Base-by-base conservation (phyloP, 2,888 invertebrate genomes). In the Dryocosmus kuriphilus region DNA sequence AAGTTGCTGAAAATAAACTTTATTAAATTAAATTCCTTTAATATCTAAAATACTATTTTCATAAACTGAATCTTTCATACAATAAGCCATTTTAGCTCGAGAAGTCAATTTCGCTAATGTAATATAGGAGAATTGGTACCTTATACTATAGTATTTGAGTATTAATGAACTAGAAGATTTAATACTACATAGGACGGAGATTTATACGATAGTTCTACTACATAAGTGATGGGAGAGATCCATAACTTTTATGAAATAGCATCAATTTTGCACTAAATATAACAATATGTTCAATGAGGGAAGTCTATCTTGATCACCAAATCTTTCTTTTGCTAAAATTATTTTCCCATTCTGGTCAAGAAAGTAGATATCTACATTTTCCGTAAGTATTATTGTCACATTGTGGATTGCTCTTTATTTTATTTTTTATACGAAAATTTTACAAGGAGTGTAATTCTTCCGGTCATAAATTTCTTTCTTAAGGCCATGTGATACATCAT, bases 401-500 rank as follows among this genome's bases (percentile, higher is more conserved):
- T 14, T 38, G 2, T 0, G 38, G 2, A 14, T 14, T 0, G 0
- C 38, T n/a, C n/a, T n/a, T n/a, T n/a, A n/a, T n/a, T n/a, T n/a
- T n/a, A n/a, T n/a, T n/a, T n/a, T n/a, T n/a, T n/a, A n/a, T n/a
- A n/a, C n/a, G n/a, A n/a, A n/a, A n/a, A n/a, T n/a, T n/a, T n/a
- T n/a, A n/a, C n/a, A n/a, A n/a, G n/a, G n/a, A n/a, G n/a, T n/a
- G n/a, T n/a, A n/a, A n/a, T n/a, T n/a, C n/a, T n/a, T n/a, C n/a
- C n/a, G n/a, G n/a, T n/a, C n/a, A n/a, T n/a, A n/a, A n/a, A n/a
- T n/a, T n/a, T n/a, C n/a, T n/a, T n/a, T n/a, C n/a, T n/a, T n/a
- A n/a, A n/a, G n/a, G n/a, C n/a, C n/a, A n/a, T n/a, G n/a, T n/a
- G n/a, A n/a, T n/a, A n/a, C n/a, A n/a, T n/a, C n/a, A n/a, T n/a